Evolutionary conservation across 2,113 vertebrate genomes (phyloP), one percentile per base, ranked within the genome.

Genomic region (Dasypus novemcinctus): DNA sequence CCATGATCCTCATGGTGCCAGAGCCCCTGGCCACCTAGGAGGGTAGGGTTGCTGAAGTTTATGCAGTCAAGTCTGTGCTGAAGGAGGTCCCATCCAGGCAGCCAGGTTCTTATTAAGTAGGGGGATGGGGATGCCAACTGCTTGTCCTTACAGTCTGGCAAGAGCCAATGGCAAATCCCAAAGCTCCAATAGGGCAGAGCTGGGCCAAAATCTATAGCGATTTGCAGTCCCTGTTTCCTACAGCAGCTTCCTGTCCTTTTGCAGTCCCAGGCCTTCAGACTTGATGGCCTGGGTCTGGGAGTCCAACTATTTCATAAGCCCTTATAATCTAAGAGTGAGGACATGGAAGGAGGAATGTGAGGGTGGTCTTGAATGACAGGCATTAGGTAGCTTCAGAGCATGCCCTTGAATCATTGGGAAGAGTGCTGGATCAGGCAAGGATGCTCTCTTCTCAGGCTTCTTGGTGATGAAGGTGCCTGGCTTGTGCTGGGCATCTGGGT

Each of bases 381-480:
- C n/a, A 36, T n/a, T 25, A 41, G 75, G 75, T 18, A 46, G 57
- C 93, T 82, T 82, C 38, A 23, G 57, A 46, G 78, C 52, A 17
- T 5, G 57, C 68, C 90, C 74, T 66, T 7, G 43, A 11, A 21
- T 3, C 74, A 18, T 5, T 0, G 7, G 52, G 52, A 63, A 59
- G 85, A 46, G 38, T 12, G 20, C 54, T 79, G 68, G 18, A 33
- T 99, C 98, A 99, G n/a, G 99, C 99, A 17, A 99, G 99, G 98
- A 99, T 99, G 93, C 99, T 99, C 98, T 99, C 99, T 97, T 99
- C 99, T 36, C 99, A 98, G 21, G 98, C 98, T 99, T 99, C 98
- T 99, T 99, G 98, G 99, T 99, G 95, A 99, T 99, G 98, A 99
- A 99, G 96, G 99, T 99, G 96, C 99, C 99, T 0, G 99, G 99